Percentiles rank a stretch among this genome's conserved stretches.
Conservation (phyloP, 2,113 vertebrate genomes). For the Phyllopteryx taeniolatus region DNA sequence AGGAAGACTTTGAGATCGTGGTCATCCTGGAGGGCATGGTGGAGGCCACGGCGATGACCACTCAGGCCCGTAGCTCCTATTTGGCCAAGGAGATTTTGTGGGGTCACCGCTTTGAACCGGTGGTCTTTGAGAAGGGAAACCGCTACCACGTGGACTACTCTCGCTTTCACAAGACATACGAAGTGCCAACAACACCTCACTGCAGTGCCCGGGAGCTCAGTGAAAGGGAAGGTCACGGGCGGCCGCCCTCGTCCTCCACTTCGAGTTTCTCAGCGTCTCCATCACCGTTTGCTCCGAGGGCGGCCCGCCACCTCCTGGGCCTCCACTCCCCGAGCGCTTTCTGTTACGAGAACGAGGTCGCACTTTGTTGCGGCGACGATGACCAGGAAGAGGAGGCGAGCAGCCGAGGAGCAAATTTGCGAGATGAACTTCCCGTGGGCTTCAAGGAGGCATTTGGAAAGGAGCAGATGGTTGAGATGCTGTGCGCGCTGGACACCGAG, state of each 20-base stretch:
- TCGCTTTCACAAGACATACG: slow-evolving; percentile 90
- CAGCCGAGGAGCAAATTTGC: slow-evolving; percentile 33
- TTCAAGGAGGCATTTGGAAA: slow-evolving; percentile 72
- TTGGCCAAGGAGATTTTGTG: slow-evolving; percentile 91
- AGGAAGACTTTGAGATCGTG: slow-evolving; percentile 91
- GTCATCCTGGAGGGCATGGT: slow-evolving; percentile 96
- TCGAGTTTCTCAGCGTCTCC: slow-evolving; percentile 57
- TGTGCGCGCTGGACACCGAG: slow-evolving; percentile 87
- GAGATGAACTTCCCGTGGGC: slow-evolving; percentile 48
- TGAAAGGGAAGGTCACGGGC: slow-evolving; percentile 48
- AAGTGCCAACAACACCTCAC: slow-evolving; percentile 86
- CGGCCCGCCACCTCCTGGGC: slow-evolving; percentile 65
- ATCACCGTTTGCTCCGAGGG: slow-evolving; percentile 45
- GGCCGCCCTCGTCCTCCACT: slow-evolving; percentile 53
- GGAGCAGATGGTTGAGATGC: slow-evolving; percentile 81
- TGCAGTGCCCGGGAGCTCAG: slow-evolving; percentile 85
- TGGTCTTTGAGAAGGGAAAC: slow-evolving; percentile 89
- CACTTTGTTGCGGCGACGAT: slow-evolving; percentile 85
- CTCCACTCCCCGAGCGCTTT: slow-evolving; percentile 89
- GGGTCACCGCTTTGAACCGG: slow-evolving; percentile 92
- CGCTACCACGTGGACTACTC: slow-evolving; percentile 95
- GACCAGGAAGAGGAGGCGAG: slow-evolving; percentile 65
- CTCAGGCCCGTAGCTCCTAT: slow-evolving; percentile 93
- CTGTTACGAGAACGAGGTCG: slow-evolving; percentile 94
- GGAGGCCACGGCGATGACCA: slow-evolving; percentile 95